Conservation (phyloP, 2,888 invertebrate species). For the Pedicia rivosa region DNA sequence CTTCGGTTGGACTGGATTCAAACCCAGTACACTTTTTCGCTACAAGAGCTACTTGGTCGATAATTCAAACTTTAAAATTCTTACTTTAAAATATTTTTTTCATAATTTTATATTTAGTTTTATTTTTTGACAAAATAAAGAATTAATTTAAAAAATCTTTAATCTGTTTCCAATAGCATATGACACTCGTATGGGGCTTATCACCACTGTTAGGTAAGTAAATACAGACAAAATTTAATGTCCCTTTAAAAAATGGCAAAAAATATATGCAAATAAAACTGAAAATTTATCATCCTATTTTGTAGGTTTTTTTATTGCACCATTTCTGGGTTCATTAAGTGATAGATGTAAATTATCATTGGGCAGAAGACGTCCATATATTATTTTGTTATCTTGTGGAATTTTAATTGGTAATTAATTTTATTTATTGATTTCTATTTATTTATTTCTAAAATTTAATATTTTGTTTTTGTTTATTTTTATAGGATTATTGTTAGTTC, state of each 20-base stretch:
- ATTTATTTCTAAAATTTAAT: too few species aligned
- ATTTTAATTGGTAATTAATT: constrained; percentile 30
- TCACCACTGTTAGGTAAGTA: too few species aligned
- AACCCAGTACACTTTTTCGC: too few species aligned
- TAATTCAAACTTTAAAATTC: not conserved
- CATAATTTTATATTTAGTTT: not conserved
- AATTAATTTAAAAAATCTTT: not conserved
- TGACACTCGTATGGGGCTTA: constrained; percentile 36
- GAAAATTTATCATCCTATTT: too few species aligned
- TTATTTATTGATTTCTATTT: not conserved
- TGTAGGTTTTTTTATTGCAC: constrained; percentile 29
- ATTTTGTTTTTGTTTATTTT: too few species aligned
- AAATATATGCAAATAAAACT: too few species aligned
- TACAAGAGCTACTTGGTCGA: too few species aligned
- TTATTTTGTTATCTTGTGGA: constrained; percentile 38
- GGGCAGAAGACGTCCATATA: constrained; percentile 43
- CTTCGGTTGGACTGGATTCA: too few species aligned
- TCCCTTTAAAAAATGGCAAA: too few species aligned
- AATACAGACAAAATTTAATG: too few species aligned
- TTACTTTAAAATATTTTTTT: not conserved
- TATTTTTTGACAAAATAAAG: not conserved
- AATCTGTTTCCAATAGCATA: constrained; percentile 20
- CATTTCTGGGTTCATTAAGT: constrained; percentile 38
- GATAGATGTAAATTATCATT: constrained; percentile 37
- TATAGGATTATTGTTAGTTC: constrained; percentile 36